Conservation (phyloP, 2,113 vertebrate genomes). For the Corythornis madagascariensis region DNA sequence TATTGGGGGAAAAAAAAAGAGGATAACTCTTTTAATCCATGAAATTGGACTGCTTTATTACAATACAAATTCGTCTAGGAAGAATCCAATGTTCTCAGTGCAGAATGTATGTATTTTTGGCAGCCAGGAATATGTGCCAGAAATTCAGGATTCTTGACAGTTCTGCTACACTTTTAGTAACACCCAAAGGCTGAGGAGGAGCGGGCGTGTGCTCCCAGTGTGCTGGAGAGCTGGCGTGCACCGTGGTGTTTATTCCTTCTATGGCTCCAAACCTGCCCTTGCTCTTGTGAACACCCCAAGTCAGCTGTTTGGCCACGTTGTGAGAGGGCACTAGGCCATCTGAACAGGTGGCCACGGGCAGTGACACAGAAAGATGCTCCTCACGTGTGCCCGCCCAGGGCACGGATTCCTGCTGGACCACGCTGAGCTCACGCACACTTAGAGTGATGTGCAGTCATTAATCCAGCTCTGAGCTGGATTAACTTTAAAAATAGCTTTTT, state of each 20-base stretch:
- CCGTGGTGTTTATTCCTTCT: neutral
- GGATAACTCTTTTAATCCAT: neutral
- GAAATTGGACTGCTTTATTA: neutral
- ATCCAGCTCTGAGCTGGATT: slow-evolving; percentile 63
- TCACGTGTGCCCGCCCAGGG: slow-evolving; percentile 9
- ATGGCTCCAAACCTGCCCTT: neutral
- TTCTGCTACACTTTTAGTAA: neutral
- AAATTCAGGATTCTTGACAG: neutral
- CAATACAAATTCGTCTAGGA: neutral
- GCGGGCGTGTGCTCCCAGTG: rapidly evolving
- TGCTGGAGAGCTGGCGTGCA: neutral
- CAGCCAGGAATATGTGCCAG: neutral
- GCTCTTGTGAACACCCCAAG: neutral
- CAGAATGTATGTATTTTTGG: neutral
- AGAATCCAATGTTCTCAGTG: neutral
- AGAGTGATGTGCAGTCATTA: slow-evolving; percentile 32
- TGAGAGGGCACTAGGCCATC: slow-evolving; percentile 47
- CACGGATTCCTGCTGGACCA: neutral
- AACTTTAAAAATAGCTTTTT: slow-evolving; percentile 67
- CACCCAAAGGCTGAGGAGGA: neutral
- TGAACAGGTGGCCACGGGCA: slow-evolving; percentile 31
- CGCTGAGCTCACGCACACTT: neutral
- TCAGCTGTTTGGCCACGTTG: neutral
- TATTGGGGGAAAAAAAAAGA: neutral
- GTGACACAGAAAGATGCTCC: slow-evolving; percentile 52